Conservation (phyloP, 2,113 vertebrate species). For the Psittacula cyanocephala region DNA sequence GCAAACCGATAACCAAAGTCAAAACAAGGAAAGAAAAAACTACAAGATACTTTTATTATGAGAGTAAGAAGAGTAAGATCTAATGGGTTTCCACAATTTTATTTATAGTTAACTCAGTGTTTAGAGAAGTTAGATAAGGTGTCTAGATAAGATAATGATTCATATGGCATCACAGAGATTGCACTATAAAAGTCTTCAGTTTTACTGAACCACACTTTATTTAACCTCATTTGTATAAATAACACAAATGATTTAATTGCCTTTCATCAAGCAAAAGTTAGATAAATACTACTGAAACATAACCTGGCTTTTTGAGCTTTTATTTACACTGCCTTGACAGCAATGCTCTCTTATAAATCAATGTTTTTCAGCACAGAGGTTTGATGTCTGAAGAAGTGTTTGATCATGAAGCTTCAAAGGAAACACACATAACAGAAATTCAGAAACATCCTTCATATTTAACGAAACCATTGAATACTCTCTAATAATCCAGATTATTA, state of each 20-base stretch:
- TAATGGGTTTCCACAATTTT: not conserved
- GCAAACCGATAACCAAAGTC: not conserved
- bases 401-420: slow-evolving; percentile 39
- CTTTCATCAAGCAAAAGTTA: slow-evolving; percentile 49
- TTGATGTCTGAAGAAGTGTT: slow-evolving; percentile 6
- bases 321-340: slow-evolving; percentile 43
- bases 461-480: not conserved
- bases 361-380: not conserved
- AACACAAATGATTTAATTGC: slow-evolving; percentile 47
- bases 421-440: not conserved
- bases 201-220: slow-evolving; percentile 37
- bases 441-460: not conserved
- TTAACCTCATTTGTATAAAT: slow-evolving; percentile 51
- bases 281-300: slow-evolving; percentile 60
- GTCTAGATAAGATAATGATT: slow-evolving; percentile 2
- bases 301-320: slow-evolving; percentile 34
- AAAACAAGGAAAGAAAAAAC: not conserved
- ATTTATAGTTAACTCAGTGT: slow-evolving; percentile 7
- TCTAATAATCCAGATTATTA: not conserved
- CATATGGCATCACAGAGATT: not conserved
- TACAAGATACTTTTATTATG: not conserved
- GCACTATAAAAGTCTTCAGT: slow-evolving; percentile 3
- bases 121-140: slow-evolving; percentile 39
- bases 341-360: slow-evolving; percentile 8
- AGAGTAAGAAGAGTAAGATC: not conserved